Evolutionary conservation across 2,888 invertebrate genomes (phyloP).

Genomic region (Drosophila cyrtoloma): DNA sequence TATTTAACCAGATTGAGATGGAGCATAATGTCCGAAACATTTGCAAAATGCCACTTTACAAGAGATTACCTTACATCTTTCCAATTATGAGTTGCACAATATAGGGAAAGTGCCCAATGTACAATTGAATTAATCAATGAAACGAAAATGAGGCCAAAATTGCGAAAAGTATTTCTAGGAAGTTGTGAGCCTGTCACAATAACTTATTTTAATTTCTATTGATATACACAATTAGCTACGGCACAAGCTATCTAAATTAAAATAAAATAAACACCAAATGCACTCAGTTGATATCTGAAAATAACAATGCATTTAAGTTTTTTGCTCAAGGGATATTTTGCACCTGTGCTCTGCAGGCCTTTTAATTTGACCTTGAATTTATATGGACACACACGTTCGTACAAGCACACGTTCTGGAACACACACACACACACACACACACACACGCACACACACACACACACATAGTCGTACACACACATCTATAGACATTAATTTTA

Average conservation of each 20-base stretch:
- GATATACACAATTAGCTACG: neutral
- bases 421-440: neutral
- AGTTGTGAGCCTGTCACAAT: neutral
- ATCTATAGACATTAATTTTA: slow-evolving; percentile 4
- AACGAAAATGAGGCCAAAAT: neutral
- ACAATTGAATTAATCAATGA: neutral
- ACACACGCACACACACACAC: neutral
- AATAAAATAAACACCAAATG: neutral
- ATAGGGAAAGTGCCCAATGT: neutral
- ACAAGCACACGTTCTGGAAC: neutral
- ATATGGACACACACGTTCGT: neutral
- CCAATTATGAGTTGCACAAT: too few species aligned
- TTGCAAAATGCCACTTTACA: neutral
- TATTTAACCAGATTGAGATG: too few species aligned
- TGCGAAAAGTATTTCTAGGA: neutral
- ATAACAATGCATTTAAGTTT: neutral
- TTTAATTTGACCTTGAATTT: slow-evolving; percentile 28
- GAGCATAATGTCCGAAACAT: too few species aligned
- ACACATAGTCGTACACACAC: too few species aligned
- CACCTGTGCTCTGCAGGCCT: slow-evolving; percentile 1
- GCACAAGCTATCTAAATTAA: neutral
- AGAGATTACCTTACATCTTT: neutral
- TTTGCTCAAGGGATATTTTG: neutral
- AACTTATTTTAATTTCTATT: neutral
- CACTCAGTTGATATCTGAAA: neutral